Evolutionary conservation across 2,113 vertebrate species (phyloP), one percentile per base, ranked within the genome.

Genomic region (Tyto alba): DNA sequence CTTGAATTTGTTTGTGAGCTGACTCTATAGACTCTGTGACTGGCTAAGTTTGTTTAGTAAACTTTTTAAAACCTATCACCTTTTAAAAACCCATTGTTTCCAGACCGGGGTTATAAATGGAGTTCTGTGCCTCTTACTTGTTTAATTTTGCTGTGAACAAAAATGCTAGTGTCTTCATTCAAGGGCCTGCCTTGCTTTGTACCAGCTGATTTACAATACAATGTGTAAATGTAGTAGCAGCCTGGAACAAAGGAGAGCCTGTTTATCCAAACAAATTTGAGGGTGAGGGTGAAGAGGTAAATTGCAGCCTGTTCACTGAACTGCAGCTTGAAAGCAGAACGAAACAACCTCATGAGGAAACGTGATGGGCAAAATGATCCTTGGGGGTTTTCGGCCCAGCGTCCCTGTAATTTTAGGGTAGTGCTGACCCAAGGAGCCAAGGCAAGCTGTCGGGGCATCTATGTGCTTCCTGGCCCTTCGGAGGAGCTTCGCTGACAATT

Each of bases 241-340:
- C 34, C 30, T 53, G 64, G 77, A 95, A 97, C 94, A 97, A 97
- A 95, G 84, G 88, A 57, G 53, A 78, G 73, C 82, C 80, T 97
- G 95, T 96, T 97, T 96, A 96, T 90, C 85, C 84, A 97, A 97
- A 97, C 89, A 96, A 96, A 90, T 89, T 85, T 96, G 81, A 89
- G 90, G 75, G 78, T 86, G 85, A 91, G 88, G 86, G 88, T 73
- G 87, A 97, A 95, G 95, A 93, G 92, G 91, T 96, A 94, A 92
- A 95, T 91, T 89, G 89, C 91, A 73, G 90, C 79, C 68, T 92
- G 86, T 75, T 89, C 64, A 13, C 77, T 85, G 69, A 82, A 63
- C 47, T 89, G 89, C 85, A 82, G 77, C 74, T 88, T 87, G 71
- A 85, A 94, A 96, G 95, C 89, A 79, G 75, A 89, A 82, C 0